A percentile compares a stretch with the other conserved stretches of the same genome.
These are phyloP conservation scores for Pyrochroa serraticornis DNA, from an alignment of 2,888 invertebrate genomes.

Conservation along the genomic window DNA sequence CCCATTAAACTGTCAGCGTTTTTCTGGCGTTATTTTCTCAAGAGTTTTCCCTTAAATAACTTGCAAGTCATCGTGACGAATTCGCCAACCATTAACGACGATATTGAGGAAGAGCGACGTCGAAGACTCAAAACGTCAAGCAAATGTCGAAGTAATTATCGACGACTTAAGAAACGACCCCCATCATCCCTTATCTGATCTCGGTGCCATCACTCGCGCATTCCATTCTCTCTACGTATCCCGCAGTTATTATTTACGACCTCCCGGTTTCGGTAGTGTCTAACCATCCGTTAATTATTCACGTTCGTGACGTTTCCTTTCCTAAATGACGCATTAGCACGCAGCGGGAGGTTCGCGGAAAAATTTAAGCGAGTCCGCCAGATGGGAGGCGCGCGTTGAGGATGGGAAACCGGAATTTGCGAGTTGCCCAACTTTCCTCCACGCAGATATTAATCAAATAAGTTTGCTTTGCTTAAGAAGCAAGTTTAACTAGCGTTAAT, in stretches of 20 bases:
- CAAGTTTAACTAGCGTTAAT: constrained; percentile 20
- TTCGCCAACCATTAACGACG: constrained; percentile 37
- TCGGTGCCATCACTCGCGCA: too few species aligned
- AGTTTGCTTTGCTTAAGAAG: constrained; percentile 20
- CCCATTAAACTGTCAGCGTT: constrained; percentile 37
- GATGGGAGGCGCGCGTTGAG: too few species aligned
- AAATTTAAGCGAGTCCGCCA: too few species aligned
- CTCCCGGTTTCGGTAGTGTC: too few species aligned
- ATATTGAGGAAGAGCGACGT: constrained; percentile 70
- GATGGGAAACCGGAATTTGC: too few species aligned
- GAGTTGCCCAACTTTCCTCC: constrained; percentile 4
- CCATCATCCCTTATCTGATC: neutral
- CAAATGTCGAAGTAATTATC: constrained; percentile 32
- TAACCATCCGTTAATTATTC: too few species aligned
- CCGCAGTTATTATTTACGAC: too few species aligned
- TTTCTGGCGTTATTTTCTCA: constrained; percentile 21
- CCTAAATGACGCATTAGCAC: too few species aligned
- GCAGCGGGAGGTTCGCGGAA: too few species aligned
- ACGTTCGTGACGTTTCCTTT: too few species aligned
- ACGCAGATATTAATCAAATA: constrained; percentile 36
- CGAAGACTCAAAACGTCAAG: too few species aligned
- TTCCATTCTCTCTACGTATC: too few species aligned
- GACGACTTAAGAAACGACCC: neutral
- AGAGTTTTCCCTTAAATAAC: constrained; percentile 28
- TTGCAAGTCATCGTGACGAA: constrained; percentile 41